Evolutionary conservation across 2,113 vertebrate species (phyloP), one percentile per base, ranked within the genome.

Genomic region (Atractosteus spatula): DNA sequence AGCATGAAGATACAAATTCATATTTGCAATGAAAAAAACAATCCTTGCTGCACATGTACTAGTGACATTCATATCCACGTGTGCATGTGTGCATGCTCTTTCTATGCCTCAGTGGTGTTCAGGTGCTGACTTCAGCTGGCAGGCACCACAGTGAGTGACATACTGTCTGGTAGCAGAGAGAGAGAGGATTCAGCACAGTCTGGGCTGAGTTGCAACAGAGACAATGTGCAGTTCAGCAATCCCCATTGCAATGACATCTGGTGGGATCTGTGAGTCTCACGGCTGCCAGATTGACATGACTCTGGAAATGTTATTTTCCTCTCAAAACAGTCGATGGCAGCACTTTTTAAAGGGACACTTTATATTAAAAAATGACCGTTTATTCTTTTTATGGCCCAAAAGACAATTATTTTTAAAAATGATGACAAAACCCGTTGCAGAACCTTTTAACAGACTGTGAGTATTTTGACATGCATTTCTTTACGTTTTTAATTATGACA

Each of bases 201-300:
- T 59, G 57, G 57, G 57, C 57, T 59, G 5, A 5, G 57, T 59
- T 59, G 57, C 57, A 59, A 59, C n/a, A 14, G 57, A 59, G 13
- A 59, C 57, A 59, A 59, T 59, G 57, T n/a, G 57, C 11, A 59
- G 57, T 59, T 59, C 66, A 29, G 42, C 64, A 68, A 6, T 66
- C 41, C 7, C 63, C 51, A 55, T 3, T n/a, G 14, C 43, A 68
- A 62, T 62, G 5, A 54, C 55, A 61, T 42, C 41, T 13, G 42
- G 55, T 47, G 8, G 42, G 42, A 43, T 61, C n/a, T 45, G 64
- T n/a, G 14, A 70, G 41, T 11, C 4, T 62, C 42, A n/a, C 42
- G n/a, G 12, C 4, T 59, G 57, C 57, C 57, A 59, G 57, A 59
- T 59, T 13, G 12, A 59, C 10, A 59, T 14, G 57, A 13, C 57